Evolutionary conservation across 2,113 vertebrate species (phyloP).

Genomic region (Cepphus grylle): DNA sequence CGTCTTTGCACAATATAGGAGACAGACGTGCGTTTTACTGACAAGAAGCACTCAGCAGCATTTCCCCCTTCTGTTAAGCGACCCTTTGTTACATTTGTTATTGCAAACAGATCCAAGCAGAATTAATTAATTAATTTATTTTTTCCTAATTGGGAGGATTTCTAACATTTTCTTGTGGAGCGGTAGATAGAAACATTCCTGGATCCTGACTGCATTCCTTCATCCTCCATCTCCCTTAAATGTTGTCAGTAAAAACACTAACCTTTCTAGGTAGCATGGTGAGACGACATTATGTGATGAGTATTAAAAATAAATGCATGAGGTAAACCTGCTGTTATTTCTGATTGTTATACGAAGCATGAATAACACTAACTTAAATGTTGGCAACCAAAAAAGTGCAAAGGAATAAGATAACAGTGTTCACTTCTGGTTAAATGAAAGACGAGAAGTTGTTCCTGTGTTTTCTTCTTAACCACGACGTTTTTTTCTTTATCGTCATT

Average conservation of each 20-base stretch:
- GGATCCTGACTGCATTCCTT: neutral
- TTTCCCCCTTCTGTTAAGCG: neutral
- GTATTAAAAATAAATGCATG: slow-evolving; percentile 74
- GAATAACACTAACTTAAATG: slow-evolving; percentile 71
- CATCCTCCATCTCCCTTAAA: slow-evolving; percentile 27
- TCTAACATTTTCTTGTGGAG: neutral
- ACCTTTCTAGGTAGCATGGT: slow-evolving; percentile 49
- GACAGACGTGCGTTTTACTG: neutral
- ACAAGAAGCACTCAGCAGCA: neutral
- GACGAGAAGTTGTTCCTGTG: slow-evolving; percentile 45
- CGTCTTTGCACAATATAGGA: slow-evolving; percentile 2
- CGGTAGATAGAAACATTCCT: neutral
- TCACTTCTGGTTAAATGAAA: slow-evolving; percentile 43
- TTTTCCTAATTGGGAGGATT: neutral
- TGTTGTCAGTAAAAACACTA: slow-evolving; percentile 68
- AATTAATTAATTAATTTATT: neutral
- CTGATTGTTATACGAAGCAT: slow-evolving; percentile 75
- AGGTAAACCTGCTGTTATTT: slow-evolving; percentile 68
- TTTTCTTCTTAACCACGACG: slow-evolving; percentile 30
- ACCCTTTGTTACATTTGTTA: neutral
- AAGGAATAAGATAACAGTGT: slow-evolving; percentile 40
- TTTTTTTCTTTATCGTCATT: neutral
- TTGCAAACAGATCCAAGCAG: neutral
- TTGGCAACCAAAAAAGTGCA: slow-evolving; percentile 70
- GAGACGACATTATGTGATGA: slow-evolving; percentile 61